These are phyloP conservation scores for Stegodyphus mimosarum DNA, from an alignment of 1,140 invertebrate species.

Conservation along the genomic window DNA sequence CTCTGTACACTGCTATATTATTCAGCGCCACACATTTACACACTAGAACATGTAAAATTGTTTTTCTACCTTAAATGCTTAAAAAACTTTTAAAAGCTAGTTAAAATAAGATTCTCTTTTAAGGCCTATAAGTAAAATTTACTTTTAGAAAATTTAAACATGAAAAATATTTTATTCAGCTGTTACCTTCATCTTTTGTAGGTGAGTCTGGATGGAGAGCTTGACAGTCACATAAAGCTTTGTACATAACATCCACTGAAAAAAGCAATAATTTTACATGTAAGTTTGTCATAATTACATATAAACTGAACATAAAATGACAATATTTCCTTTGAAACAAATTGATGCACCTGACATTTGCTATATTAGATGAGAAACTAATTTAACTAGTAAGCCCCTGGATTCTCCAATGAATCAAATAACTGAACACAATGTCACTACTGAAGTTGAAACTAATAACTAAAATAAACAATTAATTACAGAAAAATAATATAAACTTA, in stretches of 20 bases:
- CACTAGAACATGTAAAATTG: not conserved
- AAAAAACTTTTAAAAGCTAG: not conserved
- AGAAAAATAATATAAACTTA: slow-evolving; percentile 64
- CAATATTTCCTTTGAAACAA: not conserved
- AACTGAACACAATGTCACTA: not conserved
- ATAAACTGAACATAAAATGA: not conserved
- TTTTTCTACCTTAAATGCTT: not conserved
- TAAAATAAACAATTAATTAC: not conserved
- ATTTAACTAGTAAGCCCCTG: too few species aligned
- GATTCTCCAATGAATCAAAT: not conserved
- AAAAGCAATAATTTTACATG: slow-evolving; percentile 39
- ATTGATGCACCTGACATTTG: not conserved
- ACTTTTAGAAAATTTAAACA: not conserved
- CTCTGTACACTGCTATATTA: not conserved
- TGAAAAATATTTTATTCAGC: not conserved
- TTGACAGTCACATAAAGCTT: slow-evolving; percentile 78
- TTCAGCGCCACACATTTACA: not conserved
- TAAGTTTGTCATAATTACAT: not conserved
- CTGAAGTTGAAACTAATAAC: not conserved
- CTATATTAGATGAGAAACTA: not conserved
- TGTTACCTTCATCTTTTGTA: slow-evolving; percentile 64
- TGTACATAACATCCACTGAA: slow-evolving; percentile 75
- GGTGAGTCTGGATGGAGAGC: slow-evolving; percentile 76
- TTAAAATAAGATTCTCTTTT: not conserved
- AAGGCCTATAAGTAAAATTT: not conserved